Evolutionary conservation across 2,797 vertebrate species (phyloP).

Genomic region (Alfaro cultratus): DNA sequence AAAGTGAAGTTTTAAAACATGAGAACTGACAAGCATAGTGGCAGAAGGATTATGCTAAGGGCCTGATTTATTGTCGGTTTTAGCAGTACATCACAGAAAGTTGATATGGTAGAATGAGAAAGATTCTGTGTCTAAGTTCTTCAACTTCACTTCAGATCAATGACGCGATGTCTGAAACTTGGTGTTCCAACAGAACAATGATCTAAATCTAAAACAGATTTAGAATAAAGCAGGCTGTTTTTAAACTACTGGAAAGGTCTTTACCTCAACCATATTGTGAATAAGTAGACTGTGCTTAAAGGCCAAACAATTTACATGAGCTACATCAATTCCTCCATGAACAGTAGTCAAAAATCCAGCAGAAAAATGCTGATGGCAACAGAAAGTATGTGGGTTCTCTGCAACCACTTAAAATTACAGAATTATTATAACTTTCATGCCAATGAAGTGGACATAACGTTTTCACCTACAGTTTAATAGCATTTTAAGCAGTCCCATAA

Average conservation of each 20-base stretch:
- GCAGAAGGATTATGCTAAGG: not conserved
- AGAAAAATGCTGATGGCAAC: not conserved
- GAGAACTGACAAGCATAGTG: not conserved
- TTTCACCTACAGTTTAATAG: not conserved
- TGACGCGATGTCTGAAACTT: not conserved
- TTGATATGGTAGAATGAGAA: not conserved
- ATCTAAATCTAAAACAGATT: not conserved
- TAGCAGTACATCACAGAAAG: not conserved
- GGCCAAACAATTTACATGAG: not conserved
- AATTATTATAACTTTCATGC: not conserved
- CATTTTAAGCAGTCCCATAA: not conserved
- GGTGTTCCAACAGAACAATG: not conserved
- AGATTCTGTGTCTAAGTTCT: not conserved
- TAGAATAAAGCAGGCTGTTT: not conserved
- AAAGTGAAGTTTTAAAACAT: not conserved
- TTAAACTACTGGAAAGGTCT: not conserved
- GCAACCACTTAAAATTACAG: not conserved
- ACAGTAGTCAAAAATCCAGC: not conserved
- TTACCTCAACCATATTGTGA: not conserved
- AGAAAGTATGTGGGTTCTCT: not conserved
- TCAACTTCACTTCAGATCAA: not conserved
- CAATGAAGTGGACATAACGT: not conserved
- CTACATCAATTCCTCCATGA: not conserved
- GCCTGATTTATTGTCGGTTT: not conserved
- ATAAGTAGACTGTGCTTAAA: not conserved